Evolutionary conservation across 2,888 invertebrate species (phyloP).

Genomic region (Synergus japonicus): DNA sequence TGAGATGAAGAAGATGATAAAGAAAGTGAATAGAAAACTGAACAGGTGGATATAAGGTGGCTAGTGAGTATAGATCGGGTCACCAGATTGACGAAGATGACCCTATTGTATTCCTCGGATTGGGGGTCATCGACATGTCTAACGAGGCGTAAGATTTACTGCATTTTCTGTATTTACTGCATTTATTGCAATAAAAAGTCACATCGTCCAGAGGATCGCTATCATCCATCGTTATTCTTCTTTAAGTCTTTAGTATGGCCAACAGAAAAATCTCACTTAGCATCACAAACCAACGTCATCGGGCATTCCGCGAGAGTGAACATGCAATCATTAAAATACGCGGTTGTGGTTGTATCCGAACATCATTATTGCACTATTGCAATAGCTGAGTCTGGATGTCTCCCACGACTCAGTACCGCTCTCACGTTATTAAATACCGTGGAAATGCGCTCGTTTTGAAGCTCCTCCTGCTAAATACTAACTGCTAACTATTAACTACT

Average conservation of each 20-base stretch:
- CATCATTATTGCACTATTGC: slow-evolving; percentile 58
- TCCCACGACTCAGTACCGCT: slow-evolving; percentile 62
- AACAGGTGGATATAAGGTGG: not conserved
- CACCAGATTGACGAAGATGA: slow-evolving; percentile 21
- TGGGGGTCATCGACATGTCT: slow-evolving; percentile 23
- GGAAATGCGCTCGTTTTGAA: slow-evolving; percentile 63
- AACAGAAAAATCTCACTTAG: slow-evolving; percentile 2
- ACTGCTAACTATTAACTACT: not conserved
- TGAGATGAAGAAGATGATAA: slow-evolving; percentile 22
- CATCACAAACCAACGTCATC: not conserved
- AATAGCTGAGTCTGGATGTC: slow-evolving; percentile 54
- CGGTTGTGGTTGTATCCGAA: slow-evolving; percentile 57
- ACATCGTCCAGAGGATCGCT: not conserved
- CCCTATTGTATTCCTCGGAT: slow-evolving; percentile 14
- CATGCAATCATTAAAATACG: slow-evolving; percentile 57
- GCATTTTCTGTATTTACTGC: not conserved
- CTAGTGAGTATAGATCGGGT: slow-evolving; percentile 18
- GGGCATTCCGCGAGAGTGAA: slow-evolving; percentile 53
- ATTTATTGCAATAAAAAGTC: not conserved
- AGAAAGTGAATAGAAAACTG: slow-evolving; percentile 18
- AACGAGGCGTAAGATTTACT: slow-evolving; percentile 35
- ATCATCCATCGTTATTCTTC: not conserved
- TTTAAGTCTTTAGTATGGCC: not conserved
- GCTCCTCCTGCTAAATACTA: slow-evolving; percentile 48
- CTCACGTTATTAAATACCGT: slow-evolving; percentile 68